phyloP scores from a whole-genome alignment of 2,888 invertebrate genomes.

The Bugula neritina region DNA sequence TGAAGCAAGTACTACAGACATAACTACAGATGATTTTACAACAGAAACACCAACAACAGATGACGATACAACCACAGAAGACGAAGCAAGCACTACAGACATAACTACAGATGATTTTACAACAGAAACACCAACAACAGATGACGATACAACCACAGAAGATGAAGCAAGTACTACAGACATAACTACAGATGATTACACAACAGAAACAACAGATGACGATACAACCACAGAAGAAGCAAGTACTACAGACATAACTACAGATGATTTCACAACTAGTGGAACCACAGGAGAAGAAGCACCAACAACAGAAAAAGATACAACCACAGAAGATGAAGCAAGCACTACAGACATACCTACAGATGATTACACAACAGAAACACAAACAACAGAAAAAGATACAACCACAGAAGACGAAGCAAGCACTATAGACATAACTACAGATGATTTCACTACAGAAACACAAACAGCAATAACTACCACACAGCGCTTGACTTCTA shows the following conservation, averaged over 20 bases:
- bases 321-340: neutral
- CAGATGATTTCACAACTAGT: neutral
- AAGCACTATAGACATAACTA: neutral
- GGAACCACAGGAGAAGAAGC: neutral
- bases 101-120: neutral
- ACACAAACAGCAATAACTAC: neutral
- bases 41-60: neutral
- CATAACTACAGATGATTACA: neutral
- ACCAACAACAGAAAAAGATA: neutral
- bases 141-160: neutral
- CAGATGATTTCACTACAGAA: neutral
- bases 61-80: neutral
- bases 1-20: neutral
- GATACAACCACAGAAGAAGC: neutral
- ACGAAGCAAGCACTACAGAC: neutral
- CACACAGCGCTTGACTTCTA: neutral
- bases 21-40: neutral
- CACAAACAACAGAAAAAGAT: neutral
- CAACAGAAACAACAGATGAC: neutral
- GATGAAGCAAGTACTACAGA: neutral
- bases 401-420: neutral
- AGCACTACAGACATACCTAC: neutral
- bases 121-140: no score
- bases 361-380: neutral
- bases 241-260: neutral